Base-by-base conservation (phyloP, 2,888 invertebrate genomes). In the Disparrhopalites patrizii region DNA sequence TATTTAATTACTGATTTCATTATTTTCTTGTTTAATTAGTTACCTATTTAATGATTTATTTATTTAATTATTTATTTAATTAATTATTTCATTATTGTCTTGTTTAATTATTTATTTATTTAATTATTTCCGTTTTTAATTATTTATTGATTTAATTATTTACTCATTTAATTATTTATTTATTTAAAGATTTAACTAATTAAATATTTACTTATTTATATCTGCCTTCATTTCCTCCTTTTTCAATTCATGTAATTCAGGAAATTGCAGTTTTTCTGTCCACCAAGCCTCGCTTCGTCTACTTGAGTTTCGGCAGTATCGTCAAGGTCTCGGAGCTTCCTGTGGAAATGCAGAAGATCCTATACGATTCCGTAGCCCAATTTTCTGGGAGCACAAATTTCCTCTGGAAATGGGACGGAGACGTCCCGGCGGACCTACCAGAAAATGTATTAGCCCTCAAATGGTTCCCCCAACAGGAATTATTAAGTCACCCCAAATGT, bases 371-470 rank as follows among this genome's bases (percentile, higher is more conserved):
- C 18, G 66, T 72, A 13, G 33, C 47, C 3, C 50, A 52, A 13
- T 23, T 3, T 23, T 69, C 68, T 2, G 23, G 18, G 3, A 40
- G 33, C 3, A 47, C 68, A 8, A 56, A 68, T 57, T 72, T 72
- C 47, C 18, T 72, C 10, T 69, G 68, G 72, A 68, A 69, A 38
- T 72, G 72, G 70, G 63, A 69, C n/a, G 68, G 66, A 28, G 50
- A 27, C 13, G 50, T 61, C 43, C 72, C 72, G 0, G n/a, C 38
- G 79, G 81, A 61, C 83, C 83, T 72, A 13, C 72, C 76, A 4
- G 55, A 61, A 20, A 76, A 75, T 51, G 63, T 75, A n/a, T 73
- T 70, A 62, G 72, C 74, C 68, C 68, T 66, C 15, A 73, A 72
- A 38, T 77, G 72, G 72, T 57, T 70, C 20, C 68, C 70, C 2